Evolutionary conservation across 2,797 vertebrate genomes (phyloP).

Genomic region (Semaprochilodus insignis): DNA sequence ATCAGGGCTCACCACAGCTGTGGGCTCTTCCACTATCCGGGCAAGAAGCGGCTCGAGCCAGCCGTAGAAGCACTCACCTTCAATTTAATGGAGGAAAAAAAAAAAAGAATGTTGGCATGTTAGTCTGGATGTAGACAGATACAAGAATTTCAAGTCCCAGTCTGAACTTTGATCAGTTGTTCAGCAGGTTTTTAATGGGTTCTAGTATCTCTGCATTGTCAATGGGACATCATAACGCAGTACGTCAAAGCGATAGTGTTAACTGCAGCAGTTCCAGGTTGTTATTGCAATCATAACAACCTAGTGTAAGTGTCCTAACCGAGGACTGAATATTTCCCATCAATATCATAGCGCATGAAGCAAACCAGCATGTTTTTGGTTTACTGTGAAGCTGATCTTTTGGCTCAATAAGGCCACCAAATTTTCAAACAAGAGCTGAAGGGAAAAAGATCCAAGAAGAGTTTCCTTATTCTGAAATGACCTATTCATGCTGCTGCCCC

Average conservation of each 20-base stretch:
- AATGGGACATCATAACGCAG: not conserved
- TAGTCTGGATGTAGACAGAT: too few relatives aligned
- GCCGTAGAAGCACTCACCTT: conserved; percentile 95
- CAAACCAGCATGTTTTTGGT: not conserved
- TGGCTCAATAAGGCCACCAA: not conserved
- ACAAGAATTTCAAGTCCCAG: not conserved
- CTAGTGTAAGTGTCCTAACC: not conserved
- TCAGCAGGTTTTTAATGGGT: conserved; percentile 3
- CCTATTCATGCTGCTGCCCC: not conserved
- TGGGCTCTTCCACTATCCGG: conserved; percentile 90
- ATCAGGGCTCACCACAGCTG: conserved; percentile 92
- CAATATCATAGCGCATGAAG: not conserved
- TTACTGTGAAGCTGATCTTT: not conserved
- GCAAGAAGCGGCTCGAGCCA: conserved; percentile 94
- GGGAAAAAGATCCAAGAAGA: not conserved
- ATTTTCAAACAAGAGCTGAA: not conserved
- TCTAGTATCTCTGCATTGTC: not conserved
- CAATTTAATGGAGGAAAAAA: not conserved
- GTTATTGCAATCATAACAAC: not conserved
- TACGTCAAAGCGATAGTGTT: not conserved
- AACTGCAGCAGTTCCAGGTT: too few relatives aligned
- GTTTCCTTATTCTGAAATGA: not conserved
- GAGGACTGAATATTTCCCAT: not conserved
- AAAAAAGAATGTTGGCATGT: not conserved
- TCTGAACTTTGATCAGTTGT: not conserved